Base-by-base conservation (phyloP, 2,888 invertebrate genomes). In the Morpho deidamia region DNA sequence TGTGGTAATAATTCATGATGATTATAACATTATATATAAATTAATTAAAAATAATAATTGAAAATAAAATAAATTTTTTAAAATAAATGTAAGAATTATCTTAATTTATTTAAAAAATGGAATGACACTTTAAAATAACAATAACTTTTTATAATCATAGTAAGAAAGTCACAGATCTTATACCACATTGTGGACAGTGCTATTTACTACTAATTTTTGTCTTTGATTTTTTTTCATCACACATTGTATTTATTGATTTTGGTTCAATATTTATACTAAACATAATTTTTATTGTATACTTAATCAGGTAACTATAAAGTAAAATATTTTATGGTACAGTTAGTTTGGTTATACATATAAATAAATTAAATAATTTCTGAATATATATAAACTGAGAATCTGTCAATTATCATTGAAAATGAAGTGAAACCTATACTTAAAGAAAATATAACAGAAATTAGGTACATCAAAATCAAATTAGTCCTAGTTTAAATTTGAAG, bases 141-240 rank as follows among this genome's bases (percentile, higher is more conserved):
- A 62, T 58, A 56, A 54, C 68, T 65, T 66, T 71, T 78, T 76
- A 80, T 64, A 74, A 79, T 75, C 57, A 70, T 63, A 69, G 66
- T 72, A 83, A 84, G 78, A 76, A 72, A 76, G 75, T 42, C 70
- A 72, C 70, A 78, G 69, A 78, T 86, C 87, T 82, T 78, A 81
- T 79, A 77, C 71, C 65, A 12, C 32, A 44, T 8, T 39, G 44
- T 52, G 45, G 51, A 41, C 44, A 46, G 43, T 47, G 49, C 39
- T 42, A 46, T 11, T 9, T 51, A 44, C 10, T 40, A 45, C 45
- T 40, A 43, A 51, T 40, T 62, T 62, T 69, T 68, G 70, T 70
- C 68, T 80, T 76, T 80, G 78, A 78, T 69, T 69, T 74, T 69
- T 68, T 56, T 71, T 69, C 79, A 83, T 84, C 84, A 86, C 86